These are phyloP conservation scores for Pipistrellus kuhlii DNA, from an alignment of 2,797 vertebrate species.

Conservation along the genomic window DNA sequence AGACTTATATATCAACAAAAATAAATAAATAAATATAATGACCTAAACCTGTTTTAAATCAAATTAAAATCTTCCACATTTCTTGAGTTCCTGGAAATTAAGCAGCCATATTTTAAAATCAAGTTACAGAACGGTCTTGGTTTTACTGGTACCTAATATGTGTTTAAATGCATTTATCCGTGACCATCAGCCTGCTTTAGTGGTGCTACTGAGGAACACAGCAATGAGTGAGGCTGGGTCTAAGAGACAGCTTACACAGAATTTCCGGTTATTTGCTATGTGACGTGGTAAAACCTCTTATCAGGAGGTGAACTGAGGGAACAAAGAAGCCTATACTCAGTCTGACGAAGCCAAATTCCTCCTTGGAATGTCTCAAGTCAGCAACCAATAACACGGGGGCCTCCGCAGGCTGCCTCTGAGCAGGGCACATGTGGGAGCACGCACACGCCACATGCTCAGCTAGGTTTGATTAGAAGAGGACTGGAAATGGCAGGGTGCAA, in stretches of 20 bases:
- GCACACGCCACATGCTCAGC: background rate
- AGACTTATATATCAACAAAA: background rate
- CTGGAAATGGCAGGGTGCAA: conserved; percentile 67
- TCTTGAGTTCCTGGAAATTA: conserved; percentile 46
- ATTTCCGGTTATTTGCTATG: background rate
- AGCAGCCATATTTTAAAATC: conserved; percentile 16
- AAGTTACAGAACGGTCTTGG: conserved; percentile 1
- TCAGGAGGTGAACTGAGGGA: conserved; percentile 12
- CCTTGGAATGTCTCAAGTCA: conserved; percentile 54
- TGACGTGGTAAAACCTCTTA: conserved; percentile 30
- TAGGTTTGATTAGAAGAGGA: conserved; percentile 71
- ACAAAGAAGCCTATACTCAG: conserved; percentile 29
- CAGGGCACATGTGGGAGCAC: background rate
- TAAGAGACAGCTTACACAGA: background rate
- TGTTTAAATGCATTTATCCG: conserved; percentile 16
- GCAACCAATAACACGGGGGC: conserved; percentile 43
- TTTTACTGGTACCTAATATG: background rate
- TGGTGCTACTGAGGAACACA: background rate
- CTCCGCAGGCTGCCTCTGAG: background rate
- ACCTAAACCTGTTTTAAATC: conserved; percentile 35
- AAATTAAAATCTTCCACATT: background rate
- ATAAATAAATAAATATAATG: background rate
- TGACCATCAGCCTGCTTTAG: background rate
- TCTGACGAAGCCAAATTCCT: conserved; percentile 48
- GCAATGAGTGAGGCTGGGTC: background rate